Percentiles rank a stretch among this genome's conserved stretches.
These are phyloP conservation scores for Platalea minor DNA, from an alignment of 2,797 vertebrate species.

Conservation along the genomic window DNA sequence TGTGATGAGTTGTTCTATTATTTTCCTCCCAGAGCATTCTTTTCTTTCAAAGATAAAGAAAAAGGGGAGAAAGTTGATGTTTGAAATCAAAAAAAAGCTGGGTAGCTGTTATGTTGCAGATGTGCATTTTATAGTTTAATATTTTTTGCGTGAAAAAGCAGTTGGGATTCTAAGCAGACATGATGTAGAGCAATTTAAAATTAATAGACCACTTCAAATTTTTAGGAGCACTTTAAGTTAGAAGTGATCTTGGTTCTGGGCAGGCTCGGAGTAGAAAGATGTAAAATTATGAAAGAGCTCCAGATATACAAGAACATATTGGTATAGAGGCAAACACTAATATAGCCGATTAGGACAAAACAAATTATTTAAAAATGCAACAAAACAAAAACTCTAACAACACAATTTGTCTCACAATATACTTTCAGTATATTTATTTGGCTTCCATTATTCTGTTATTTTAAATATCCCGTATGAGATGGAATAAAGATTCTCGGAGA, in stretches of 20 bases:
- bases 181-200: constrained; percentile 63
- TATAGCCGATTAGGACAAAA: not conserved
- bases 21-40: not conserved
- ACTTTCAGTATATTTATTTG: not conserved
- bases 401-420: not conserved
- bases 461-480: rapidly evolving
- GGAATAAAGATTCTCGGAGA: not conserved
- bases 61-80: not conserved
- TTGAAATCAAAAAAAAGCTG: not conserved
- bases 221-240: constrained; percentile 56
- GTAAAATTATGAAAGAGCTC: constrained; percentile 13
- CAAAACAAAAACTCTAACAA: not conserved
- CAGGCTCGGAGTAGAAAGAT: not conserved
- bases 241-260: constrained; percentile 43
- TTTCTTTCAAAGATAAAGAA: not conserved
- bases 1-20: not conserved
- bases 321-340: not conserved
- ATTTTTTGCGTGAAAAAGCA: constrained; percentile 3
- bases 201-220: constrained; percentile 58
- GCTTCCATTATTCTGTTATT: not conserved
- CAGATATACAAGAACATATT: not conserved
- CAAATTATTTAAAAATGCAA: not conserved
- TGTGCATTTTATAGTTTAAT: constrained; percentile 50
- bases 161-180: constrained; percentile 46
- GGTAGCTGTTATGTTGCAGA: constrained; percentile 19